Conservation (phyloP, 92 coral and sea anemone genomes). For the Pocillopora meandrina region DNA sequence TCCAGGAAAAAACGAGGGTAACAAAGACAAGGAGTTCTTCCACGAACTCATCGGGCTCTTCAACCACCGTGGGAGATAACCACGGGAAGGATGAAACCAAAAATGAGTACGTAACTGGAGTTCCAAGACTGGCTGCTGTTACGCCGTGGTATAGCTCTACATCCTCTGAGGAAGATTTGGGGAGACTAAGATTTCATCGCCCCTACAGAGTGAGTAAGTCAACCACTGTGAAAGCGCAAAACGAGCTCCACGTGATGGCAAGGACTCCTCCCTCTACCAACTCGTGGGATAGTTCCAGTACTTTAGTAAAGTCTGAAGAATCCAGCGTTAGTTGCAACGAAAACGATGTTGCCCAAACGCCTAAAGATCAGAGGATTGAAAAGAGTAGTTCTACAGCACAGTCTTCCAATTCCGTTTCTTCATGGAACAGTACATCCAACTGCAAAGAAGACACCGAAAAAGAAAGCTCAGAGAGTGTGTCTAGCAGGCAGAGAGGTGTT, state of each 20-base stretch:
- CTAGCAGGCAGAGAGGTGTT: background rate
- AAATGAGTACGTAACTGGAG: too few species aligned
- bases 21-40: background rate
- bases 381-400: background rate
- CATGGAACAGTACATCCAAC: background rate
- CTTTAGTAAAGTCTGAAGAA: too few species aligned
- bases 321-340: background rate
- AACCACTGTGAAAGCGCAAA: background rate
- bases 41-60: background rate
- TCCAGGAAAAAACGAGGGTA: background rate
- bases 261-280: background rate
- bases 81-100: too few species aligned
- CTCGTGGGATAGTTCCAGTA: background rate
- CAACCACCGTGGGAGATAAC: too few species aligned
- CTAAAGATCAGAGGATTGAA: background rate
- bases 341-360: background rate
- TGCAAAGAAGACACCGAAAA: background rate
- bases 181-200: too few species aligned
- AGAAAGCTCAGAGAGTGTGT: background rate
- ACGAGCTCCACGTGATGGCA: background rate
- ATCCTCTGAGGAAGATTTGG: background rate
- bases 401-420: background rate
- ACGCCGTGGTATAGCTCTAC: background rate
- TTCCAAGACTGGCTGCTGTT: too few species aligned
- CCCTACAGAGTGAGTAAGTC: background rate